Base-by-base conservation (phyloP, 1,140 invertebrate genomes). In the Thaumatotibia leucotreta region DNA sequence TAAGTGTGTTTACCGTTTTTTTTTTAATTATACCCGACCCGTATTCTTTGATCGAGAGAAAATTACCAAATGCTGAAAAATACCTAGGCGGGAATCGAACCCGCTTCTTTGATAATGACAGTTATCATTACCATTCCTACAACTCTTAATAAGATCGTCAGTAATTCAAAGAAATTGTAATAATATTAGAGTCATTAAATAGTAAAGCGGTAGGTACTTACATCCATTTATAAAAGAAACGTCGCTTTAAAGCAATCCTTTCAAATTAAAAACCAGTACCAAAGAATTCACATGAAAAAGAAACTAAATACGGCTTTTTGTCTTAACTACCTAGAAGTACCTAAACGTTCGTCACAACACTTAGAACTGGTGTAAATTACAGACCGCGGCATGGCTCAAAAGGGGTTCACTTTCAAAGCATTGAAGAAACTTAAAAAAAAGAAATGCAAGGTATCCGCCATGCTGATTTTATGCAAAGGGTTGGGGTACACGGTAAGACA, bases 401-500 rank as follows among this genome's bases (percentile, higher is more conserved):
- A 80, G 77, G 82, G 83, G 79, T 82, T 84, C 80, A 72, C 71
- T 88, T 86, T 86, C 84, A 88, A 88, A 86, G 84, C 77, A 73
- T 64, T 73, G 9, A 79, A 83, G 77, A 83, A 86, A 81, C 70
- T 78, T 64, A 68, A 73, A 75, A 73, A 83, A 76, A 84, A 83
- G 79, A 84, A 87, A 83, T 79, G 76, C 66, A 66, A 82, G 82
- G 80, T 79, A 85, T 86, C 83, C 86, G 86, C 86, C 86, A 88
- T 86, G 78, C 78, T 86, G 83, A 86, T 88, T 86, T 88, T 80
- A 80, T 82, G 82, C 79, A 80, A 85, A 82, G 83, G 86, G 82
- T 83, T 81, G 81, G 84, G 82, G 82, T 45, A 45, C n/a, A n/a
- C n/a, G n/a, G n/a, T 72, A 73, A 76, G 76, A 79, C 77, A 83